Percentiles rank a stretch among this genome's conserved stretches.
Evolutionary conservation across 1,140 invertebrate species (phyloP).

Genomic region (Nymphalis io): DNA sequence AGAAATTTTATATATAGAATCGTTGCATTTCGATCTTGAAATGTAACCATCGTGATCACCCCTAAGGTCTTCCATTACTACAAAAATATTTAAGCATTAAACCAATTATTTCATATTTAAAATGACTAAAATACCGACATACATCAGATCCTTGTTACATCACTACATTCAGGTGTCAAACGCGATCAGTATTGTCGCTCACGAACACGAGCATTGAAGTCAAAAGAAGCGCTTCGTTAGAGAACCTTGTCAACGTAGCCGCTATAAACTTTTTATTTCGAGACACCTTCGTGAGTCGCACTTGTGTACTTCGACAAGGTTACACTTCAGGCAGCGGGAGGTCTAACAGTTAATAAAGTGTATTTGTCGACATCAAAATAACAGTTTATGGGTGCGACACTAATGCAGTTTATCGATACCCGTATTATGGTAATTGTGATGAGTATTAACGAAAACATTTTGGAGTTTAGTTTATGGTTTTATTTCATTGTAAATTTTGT

Average conservation of each 20-base stretch:
- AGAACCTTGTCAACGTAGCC: constrained; percentile 64
- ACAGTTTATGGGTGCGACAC: constrained; percentile 68
- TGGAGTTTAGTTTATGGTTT: constrained; percentile 18
- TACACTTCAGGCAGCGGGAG: constrained; percentile 62
- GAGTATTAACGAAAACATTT: constrained; percentile 32
- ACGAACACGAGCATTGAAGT: constrained; percentile 66
- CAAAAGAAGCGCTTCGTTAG: constrained; percentile 60
- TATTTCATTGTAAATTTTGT: constrained; percentile 24
- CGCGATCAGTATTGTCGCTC: constrained; percentile 62
- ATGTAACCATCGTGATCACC: too few species aligned
- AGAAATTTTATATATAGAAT: neutral
- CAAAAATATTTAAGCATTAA: too few species aligned
- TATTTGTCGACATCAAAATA: constrained; percentile 78
- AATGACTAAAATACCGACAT: neutral
- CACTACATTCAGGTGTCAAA: constrained; percentile 70
- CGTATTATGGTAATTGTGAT: constrained; percentile 36
- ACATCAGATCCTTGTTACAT: constrained; percentile 32
- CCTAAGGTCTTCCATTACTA: too few species aligned
- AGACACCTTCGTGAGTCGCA: constrained; percentile 32
- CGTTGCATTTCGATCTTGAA: neutral
- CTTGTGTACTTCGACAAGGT: constrained; percentile 59
- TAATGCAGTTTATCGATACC: constrained; percentile 66
- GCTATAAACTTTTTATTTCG: constrained; percentile 55
- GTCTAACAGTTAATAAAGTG: constrained; percentile 72
- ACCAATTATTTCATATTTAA: too few species aligned